Evolutionary conservation across 2,797 vertebrate genomes (phyloP).

Genomic region (Amblyopsis hoosieri): DNA sequence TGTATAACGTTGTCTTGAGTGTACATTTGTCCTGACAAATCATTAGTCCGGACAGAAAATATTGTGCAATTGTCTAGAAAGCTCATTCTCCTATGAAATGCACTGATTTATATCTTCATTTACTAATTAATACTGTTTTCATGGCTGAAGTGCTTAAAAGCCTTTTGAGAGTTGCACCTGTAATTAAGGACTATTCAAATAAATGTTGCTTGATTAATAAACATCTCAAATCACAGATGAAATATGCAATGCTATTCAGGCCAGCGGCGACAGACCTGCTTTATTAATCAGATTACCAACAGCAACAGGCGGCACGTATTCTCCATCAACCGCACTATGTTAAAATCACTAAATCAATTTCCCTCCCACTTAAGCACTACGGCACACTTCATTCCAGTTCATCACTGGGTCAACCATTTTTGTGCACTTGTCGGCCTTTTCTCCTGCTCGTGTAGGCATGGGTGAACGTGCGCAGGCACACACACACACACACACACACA

Average conservation of each 20-base stretch:
- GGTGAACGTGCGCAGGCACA: neutral
- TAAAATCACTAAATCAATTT: neutral
- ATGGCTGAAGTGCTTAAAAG: too few relatives aligned
- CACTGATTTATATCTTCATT: too few relatives aligned
- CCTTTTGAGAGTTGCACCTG: too few relatives aligned
- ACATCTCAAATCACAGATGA: neutral
- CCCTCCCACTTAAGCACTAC: neutral
- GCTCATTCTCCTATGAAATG: too few relatives aligned
- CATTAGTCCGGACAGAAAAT: too few relatives aligned
- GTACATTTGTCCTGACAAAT: too few relatives aligned
- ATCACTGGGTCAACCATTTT: conserved; percentile 9
- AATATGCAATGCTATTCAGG: neutral
- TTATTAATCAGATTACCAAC: neutral
- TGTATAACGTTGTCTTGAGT: too few relatives aligned
- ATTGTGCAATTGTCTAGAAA: too few relatives aligned
- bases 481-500: neutral
- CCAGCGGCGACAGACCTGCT: neutral
- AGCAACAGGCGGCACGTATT: conserved; percentile 5
- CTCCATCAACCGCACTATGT: neutral
- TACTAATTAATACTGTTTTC: too few relatives aligned
- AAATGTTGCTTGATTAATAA: neutral
- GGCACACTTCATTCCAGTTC: conserved; percentile 20
- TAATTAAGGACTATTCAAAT: neutral
- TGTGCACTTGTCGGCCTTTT: conserved; percentile 1
- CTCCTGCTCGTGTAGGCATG: neutral